A percentile compares a stretch with the other conserved stretches of the same genome.
Evolutionary conservation across 1,140 invertebrate species (phyloP).

Genomic region (Nebria ingens): DNA sequence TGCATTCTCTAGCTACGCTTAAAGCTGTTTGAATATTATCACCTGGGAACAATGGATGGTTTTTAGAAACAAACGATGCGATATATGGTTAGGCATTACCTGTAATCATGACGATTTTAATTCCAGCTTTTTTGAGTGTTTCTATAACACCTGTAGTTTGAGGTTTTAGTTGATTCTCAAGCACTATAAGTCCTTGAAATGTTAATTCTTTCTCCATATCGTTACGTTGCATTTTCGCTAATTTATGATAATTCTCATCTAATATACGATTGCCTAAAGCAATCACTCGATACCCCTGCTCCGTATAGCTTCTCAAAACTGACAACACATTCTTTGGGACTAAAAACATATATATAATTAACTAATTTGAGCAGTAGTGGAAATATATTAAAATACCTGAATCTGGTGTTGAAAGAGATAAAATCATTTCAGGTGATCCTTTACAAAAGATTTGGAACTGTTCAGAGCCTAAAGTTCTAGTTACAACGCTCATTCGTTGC

Average conservation of each 20-base stretch:
- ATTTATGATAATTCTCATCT: slow-evolving; percentile 47
- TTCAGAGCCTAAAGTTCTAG: slow-evolving; percentile 53
- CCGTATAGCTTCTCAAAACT: slow-evolving; percentile 65
- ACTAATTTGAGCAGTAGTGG: neutral
- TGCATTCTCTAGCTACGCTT: slow-evolving; percentile 92
- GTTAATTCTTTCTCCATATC: slow-evolving; percentile 70
- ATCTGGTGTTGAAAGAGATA: slow-evolving; percentile 40
- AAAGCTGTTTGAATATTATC: slow-evolving; percentile 96
- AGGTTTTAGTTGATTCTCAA: slow-evolving; percentile 87
- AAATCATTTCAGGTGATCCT: slow-evolving; percentile 88
- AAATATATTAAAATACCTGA: slow-evolving; percentile 29
- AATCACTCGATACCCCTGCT: slow-evolving; percentile 83
- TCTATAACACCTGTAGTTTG: slow-evolving; percentile 73
- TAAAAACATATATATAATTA: neutral
- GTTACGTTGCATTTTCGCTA: slow-evolving; percentile 64
- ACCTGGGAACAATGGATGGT: slow-evolving; percentile 51
- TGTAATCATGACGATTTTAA: slow-evolving; percentile 93
- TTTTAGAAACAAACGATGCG: too few relatives aligned
- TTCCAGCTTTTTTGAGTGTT: slow-evolving; percentile 70
- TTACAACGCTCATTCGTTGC: slow-evolving; percentile 87
- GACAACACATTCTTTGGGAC: neutral
- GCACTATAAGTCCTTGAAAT: slow-evolving; percentile 81
- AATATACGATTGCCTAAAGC: slow-evolving; percentile 62
- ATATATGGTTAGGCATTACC: slow-evolving; percentile 51
- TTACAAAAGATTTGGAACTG: slow-evolving; percentile 79